These are phyloP conservation scores for Tragopan temminckii DNA, from an alignment of 2,797 vertebrate genomes.

Conservation along the genomic window DNA sequence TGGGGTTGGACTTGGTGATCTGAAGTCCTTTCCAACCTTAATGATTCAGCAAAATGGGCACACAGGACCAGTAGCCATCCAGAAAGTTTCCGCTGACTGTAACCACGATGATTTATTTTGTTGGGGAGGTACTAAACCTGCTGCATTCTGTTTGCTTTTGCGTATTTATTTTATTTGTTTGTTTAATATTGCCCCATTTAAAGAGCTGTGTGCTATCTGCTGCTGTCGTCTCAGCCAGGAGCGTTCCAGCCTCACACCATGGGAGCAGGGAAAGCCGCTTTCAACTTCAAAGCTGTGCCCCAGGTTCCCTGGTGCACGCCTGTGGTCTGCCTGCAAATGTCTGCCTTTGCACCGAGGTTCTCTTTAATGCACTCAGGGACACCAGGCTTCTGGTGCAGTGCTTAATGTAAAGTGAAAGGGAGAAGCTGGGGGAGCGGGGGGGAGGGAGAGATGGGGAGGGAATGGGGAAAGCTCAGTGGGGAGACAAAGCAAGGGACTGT, in stretches of 20 bases:
- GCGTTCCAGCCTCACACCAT: too few species aligned
- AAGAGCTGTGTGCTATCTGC: neutral
- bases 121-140: neutral
- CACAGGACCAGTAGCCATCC: neutral
- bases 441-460: neutral
- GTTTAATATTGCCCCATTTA: neutral
- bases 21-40: too few species aligned
- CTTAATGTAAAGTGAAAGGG: constrained; percentile 16
- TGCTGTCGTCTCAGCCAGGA: neutral
- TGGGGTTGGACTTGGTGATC: too few species aligned
- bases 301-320: neutral
- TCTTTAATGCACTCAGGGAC: neutral
- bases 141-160: neutral
- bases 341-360: neutral
- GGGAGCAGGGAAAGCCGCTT: neutral
- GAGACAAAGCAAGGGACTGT: neutral
- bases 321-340: neutral
- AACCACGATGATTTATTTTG: neutral
- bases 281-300: neutral
- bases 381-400: neutral
- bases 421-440: neutral
- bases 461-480: neutral
- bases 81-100: neutral
- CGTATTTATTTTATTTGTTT: neutral
- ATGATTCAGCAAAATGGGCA: neutral